Conservation (phyloP, 2,888 invertebrate species). For the Campoplex capitator region DNA sequence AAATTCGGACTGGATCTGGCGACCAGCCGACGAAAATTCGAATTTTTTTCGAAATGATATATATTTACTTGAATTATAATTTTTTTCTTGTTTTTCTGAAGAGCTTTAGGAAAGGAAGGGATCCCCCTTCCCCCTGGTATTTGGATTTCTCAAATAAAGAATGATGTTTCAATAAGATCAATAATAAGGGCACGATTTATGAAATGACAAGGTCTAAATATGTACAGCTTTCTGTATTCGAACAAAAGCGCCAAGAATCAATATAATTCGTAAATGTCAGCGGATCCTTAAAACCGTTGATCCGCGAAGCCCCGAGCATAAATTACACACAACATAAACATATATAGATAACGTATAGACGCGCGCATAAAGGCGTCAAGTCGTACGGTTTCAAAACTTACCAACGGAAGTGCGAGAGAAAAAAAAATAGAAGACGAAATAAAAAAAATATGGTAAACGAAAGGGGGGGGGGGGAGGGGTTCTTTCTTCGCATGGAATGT, state of each 20-base stretch:
- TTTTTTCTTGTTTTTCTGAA: too few species aligned
- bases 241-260: neutral
- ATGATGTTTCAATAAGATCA: neutral
- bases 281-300: conserved; percentile 1
- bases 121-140: too few species aligned
- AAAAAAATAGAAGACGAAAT: neutral
- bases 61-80: too few species aligned
- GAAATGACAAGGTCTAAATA: neutral
- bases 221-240: neutral
- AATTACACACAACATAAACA: neutral
- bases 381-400: conserved; percentile 35
- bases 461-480: neutral
- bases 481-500: conserved; percentile 44
- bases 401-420: neutral
- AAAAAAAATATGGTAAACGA: conserved; percentile 24
- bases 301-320: conserved; percentile 31
- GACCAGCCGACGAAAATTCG: neutral
- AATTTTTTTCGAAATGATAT: too few species aligned
- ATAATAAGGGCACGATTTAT: neutral
- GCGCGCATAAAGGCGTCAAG: neutral
- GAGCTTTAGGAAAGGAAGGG: too few species aligned
- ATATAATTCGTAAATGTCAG: conserved; percentile 7
- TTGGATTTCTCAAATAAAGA: too few species aligned
- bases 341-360: neutral
- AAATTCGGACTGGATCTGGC: neutral